A percentile compares a stretch with the other conserved stretches of the same genome.
Evolutionary conservation across 2,888 invertebrate genomes (phyloP).

Genomic region (Atherix ibis): DNA sequence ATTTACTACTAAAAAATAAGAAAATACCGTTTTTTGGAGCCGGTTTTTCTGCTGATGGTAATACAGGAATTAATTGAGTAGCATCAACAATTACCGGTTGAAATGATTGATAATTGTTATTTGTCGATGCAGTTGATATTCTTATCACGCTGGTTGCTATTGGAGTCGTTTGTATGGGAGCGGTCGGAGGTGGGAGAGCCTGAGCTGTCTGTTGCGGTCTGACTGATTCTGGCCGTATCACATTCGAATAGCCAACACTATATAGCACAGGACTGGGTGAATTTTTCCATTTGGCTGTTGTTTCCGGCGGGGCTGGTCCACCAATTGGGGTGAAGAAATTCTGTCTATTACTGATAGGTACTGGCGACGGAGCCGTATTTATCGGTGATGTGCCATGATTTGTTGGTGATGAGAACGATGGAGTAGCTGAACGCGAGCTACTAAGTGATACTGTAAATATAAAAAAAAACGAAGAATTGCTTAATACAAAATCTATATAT

Average conservation of each 20-base stretch:
- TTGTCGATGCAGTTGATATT: constrained; percentile 54
- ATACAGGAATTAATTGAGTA: constrained; percentile 58
- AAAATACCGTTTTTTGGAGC: constrained; percentile 35
- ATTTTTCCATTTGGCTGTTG: constrained; percentile 26
- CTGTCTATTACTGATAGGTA: constrained; percentile 57
- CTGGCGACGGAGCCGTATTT: constrained; percentile 46
- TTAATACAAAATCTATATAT: too few relatives aligned
- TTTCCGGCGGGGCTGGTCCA: constrained; percentile 38
- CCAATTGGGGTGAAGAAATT: constrained; percentile 88
- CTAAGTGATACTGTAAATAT: constrained; percentile 72
- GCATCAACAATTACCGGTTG: constrained; percentile 68
- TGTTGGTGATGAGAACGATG: constrained; percentile 68
- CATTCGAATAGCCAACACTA: constrained; percentile 24
- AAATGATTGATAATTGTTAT: constrained; percentile 24
- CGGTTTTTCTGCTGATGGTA: constrained; percentile 38
- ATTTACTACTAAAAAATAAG: not conserved
- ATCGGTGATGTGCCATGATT: constrained; percentile 51
- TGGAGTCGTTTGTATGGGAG: constrained; percentile 26
- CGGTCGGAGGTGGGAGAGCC: constrained; percentile 18
- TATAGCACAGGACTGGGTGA: constrained; percentile 30
- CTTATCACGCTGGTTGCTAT: constrained; percentile 66
- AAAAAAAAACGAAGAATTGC: too few relatives aligned
- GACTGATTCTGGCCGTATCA: constrained; percentile 24
- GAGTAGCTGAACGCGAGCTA: constrained; percentile 84
- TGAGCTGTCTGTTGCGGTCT: constrained; percentile 21